Evolutionary conservation across 1,140 invertebrate genomes (phyloP).

Genomic region (Steinernema khuongi): DNA sequence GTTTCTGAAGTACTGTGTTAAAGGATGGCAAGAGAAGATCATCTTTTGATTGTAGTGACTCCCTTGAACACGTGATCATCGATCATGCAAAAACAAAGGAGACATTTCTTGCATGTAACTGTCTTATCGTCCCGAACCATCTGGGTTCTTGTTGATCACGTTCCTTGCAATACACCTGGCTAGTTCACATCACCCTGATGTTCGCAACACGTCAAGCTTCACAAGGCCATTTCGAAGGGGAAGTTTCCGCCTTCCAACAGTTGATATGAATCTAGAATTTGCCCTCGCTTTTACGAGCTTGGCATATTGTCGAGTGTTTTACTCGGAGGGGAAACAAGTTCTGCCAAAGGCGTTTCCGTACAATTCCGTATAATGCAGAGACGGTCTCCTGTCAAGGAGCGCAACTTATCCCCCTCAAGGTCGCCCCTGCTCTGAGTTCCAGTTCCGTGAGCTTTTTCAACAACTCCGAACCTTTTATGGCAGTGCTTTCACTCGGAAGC

Average conservation of each 20-base stretch:
- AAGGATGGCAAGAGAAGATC: too few relatives aligned
- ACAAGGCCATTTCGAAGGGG: not conserved
- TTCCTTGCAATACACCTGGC: too few relatives aligned
- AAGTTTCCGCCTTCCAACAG: not conserved
- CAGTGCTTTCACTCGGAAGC: not conserved
- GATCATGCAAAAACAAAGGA: too few relatives aligned
- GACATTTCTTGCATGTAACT: too few relatives aligned
- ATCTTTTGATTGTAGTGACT: too few relatives aligned
- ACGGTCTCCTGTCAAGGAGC: not conserved
- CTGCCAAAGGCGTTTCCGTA: not conserved
- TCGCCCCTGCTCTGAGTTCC: constrained; percentile 7
- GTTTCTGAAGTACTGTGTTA: too few relatives aligned
- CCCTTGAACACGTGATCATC: too few relatives aligned
- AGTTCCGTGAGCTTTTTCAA: constrained; percentile 2
- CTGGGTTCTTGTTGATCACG: too few relatives aligned
- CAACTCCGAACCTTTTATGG: not conserved
- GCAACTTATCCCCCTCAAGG: constrained; percentile 12
- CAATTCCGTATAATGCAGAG: not conserved
- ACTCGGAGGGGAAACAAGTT: not conserved
- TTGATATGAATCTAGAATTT: not conserved
- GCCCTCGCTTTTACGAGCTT: constrained; percentile 2
- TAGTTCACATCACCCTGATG: not conserved
- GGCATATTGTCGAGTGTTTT: not conserved
- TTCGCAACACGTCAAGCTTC: constrained; percentile 10
- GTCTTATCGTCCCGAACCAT: too few relatives aligned